phyloP scores from a whole-genome alignment of 1,140 invertebrate species.

The Camponotus pennsylvanicus region DNA sequence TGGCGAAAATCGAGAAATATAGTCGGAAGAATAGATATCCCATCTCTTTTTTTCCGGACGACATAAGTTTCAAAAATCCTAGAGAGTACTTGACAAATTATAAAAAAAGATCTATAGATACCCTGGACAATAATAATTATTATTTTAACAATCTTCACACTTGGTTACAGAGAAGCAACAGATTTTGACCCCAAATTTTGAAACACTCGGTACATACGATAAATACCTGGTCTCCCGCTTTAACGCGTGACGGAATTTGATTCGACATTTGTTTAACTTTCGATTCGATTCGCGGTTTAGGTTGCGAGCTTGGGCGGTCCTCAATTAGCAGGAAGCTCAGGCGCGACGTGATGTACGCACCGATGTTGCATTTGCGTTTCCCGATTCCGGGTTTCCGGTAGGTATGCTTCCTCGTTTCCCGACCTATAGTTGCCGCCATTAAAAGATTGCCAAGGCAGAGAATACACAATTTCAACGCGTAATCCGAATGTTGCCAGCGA shows the following conservation, averaged over 20 bases:
- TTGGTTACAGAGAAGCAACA: not conserved
- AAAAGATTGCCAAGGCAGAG: conserved; percentile 25
- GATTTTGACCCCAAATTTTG: not conserved
- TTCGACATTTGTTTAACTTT: conserved; percentile 71
- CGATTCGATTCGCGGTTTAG: conserved; percentile 35
- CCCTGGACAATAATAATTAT: not conserved
- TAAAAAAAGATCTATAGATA: not conserved
- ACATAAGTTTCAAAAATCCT: not conserved
- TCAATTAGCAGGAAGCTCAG: conserved; percentile 67
- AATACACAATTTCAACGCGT: not conserved
- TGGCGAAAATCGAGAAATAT: not conserved
- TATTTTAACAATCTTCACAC: not conserved
- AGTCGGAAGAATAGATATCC: not conserved
- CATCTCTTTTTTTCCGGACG: not conserved
- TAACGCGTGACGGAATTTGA: conserved; percentile 61
- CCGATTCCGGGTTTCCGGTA: conserved; percentile 10
- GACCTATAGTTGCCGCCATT: not conserved
- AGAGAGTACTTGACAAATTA: not conserved
- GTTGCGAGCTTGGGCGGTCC: not conserved
- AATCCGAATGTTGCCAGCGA: not conserved
- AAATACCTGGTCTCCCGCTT: not conserved
- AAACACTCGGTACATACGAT: not conserved
- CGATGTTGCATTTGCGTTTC: conserved; percentile 65
- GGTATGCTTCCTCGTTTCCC: conserved; percentile 18
- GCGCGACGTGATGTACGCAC: conserved; percentile 29